phyloP scores from a whole-genome alignment of 2,888 invertebrate species.

The Stenurella melanura region DNA sequence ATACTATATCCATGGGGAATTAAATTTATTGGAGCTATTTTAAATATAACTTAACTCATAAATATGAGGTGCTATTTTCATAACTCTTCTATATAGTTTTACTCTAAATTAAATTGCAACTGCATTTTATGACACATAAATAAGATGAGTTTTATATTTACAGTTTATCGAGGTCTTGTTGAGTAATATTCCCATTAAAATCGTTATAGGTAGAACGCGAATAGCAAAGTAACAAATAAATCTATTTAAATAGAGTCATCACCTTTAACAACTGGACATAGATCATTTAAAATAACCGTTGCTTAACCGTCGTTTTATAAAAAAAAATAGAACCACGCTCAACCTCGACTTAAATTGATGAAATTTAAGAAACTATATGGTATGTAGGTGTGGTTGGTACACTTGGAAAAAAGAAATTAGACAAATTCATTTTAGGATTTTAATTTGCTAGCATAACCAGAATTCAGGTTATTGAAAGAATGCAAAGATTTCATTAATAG shows the following conservation, averaged over 20 bases:
- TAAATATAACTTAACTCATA: constrained; percentile 43
- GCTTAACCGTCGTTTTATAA: too few relatives aligned
- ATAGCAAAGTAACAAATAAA: neutral
- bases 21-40: constrained; percentile 46
- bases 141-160: neutral
- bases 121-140: constrained; percentile 1
- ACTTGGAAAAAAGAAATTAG: too few relatives aligned
- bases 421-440: too few relatives aligned
- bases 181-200: neutral
- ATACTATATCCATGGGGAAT: constrained; percentile 43
- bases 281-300: too few relatives aligned
- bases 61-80: constrained; percentile 41
- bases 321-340: too few relatives aligned
- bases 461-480: too few relatives aligned
- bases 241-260: neutral
- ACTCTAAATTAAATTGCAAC: constrained; percentile 8
- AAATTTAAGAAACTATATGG: too few relatives aligned
- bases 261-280: too few relatives aligned
- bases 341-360: too few relatives aligned
- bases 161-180: neutral
- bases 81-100: constrained; percentile 14
- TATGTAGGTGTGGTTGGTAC: too few relatives aligned
- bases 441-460: too few relatives aligned
- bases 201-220: neutral
- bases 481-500: too few relatives aligned